Conservation (phyloP, 2,888 invertebrate genomes). For the Villa cingulata region DNA sequence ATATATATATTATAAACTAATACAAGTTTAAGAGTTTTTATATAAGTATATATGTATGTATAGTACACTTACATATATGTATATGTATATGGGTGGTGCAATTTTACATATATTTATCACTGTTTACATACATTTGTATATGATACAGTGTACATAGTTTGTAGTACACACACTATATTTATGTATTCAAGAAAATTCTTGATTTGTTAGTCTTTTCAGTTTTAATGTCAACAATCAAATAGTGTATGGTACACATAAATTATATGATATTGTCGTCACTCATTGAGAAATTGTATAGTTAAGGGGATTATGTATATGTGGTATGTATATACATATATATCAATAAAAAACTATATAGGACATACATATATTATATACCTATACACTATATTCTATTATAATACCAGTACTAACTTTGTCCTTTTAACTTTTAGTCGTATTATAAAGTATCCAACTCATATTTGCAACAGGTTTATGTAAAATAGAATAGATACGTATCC, state of each 20-base stretch:
- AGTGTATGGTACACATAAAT: neutral
- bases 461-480: slow-evolving; percentile 9
- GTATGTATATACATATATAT: neutral
- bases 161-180: no score
- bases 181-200: slow-evolving; percentile 5
- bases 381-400: no score
- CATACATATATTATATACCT: no score
- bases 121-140: no score
- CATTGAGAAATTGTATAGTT: neutral
- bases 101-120: no score
- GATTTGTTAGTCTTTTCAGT: slow-evolving; percentile 7
- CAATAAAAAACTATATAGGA: neutral
- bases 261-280: no score
- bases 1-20: no score
- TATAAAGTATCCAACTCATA: neutral
- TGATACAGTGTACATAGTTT: no score
- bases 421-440: slow-evolving; percentile 2
- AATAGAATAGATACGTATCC: neutral
- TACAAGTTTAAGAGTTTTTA: no score
- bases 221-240: slow-evolving; percentile 7
- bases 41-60: no score
- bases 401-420: neutral
- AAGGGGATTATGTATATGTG: neutral
- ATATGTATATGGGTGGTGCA: neutral
- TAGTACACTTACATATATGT: no score